Base-by-base conservation (phyloP, 2,113 vertebrate genomes). In the Acrocephalus arundinaceus region DNA sequence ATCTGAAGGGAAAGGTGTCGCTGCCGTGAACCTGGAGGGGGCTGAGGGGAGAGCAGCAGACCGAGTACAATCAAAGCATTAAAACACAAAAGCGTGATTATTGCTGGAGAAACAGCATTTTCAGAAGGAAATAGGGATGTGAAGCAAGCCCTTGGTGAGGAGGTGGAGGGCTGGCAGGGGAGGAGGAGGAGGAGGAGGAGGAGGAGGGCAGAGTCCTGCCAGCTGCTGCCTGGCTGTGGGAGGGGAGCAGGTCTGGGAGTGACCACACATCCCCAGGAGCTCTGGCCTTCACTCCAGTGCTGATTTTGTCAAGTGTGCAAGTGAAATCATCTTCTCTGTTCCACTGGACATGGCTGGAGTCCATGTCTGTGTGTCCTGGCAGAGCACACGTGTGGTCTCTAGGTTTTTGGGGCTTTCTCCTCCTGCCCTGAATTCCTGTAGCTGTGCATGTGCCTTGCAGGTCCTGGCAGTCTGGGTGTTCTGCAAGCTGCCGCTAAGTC, bases 1-100 rank as follows among this genome's bases (percentile, higher is more conserved):
- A 33, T 81, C 30, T 74, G 35, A 66, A 90, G 74, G 74, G 88
- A 95, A 94, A 96, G 93, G 95, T 90, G 83, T 66, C 35, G 39
- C 83, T 86, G 43, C 75, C 0, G 13, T 58, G 90, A 93, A 85
- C 85, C 87, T 48, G 35, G 67, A 87, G 27, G 51, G 70, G 46
- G 39, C 39, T 85, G 51, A 28, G 45, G 78, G 65, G 70, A 87
- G 66, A 79, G 85, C 1, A 7, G 72, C 62, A 52, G 74, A 8
- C 74, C 41, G 55, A 58, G 61, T 12, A 30, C 61, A 57, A 73
- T 68, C 74, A 87, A 85, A 95, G 59, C 58, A 49, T 87, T 93
- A 85, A 63, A 82, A 85, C 66, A 82, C 51, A 81, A 68, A 93
- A 78, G 65, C 57, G 5, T 65, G 83, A 58, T 74, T 88, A 74